Evolutionary conservation across 2,888 invertebrate species (phyloP), one percentile per base, ranked within the genome.

Genomic region (Oxytorus armatus): DNA sequence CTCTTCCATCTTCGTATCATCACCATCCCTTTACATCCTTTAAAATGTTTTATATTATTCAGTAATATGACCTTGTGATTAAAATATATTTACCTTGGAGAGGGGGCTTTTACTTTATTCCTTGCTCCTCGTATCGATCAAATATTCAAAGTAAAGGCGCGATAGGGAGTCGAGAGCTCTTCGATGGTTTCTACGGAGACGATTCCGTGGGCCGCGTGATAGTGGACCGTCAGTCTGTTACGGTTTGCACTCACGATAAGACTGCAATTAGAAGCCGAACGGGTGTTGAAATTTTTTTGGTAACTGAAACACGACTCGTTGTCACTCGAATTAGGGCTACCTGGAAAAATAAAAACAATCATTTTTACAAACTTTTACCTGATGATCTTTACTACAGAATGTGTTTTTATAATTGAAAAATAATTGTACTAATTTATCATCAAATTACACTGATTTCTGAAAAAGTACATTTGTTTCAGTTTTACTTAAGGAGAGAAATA

Each of bases 101-200:
- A 33, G 29, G 33, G 21, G 57, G 11, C 39, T 63, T 42, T 29
- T 18, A 8, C 25, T 63, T 70, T 69, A 70, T 65, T 77, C 73
- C 61, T 73, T 65, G 61, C 55, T 51, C 70, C 25, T n/a, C 29
- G 49, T 85, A 85, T 85, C 80, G 85, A 85, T 83, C 83, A 85
- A 85, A 85, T 84, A 85, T 82, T 69, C 59, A 42, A 55, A 73
- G 66, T 25, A 7, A 61, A 42, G 23, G 16, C 11, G 25, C 29
- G 39, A 25, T 51, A 29, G 7, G 36, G 0, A 11, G 8, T 33
- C 4, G 21, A 65, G 68, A 47, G n/a, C 10, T 3, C 47, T 39
- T 29, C 29, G n/a, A 1, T 18, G n/a, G 79, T 80, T 73, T 80
- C 79, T 72, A 75, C 72, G 76, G 79, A 73, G 63, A 79, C 79